phyloP scores from a whole-genome alignment of 2,797 vertebrate species.

The Stomatorhinus walkeri region DNA sequence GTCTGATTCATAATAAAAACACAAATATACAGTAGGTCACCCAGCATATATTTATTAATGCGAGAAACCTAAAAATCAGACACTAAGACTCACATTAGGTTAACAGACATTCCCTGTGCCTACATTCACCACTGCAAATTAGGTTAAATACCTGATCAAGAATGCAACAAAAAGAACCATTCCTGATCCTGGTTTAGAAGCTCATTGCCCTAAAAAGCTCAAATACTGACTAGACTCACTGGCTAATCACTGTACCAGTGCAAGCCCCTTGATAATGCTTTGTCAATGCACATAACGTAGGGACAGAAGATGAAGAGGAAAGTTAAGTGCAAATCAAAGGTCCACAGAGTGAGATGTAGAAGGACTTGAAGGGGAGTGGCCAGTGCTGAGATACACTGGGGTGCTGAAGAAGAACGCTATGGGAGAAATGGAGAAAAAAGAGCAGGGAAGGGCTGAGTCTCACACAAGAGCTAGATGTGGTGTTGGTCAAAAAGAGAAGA shows the following conservation, averaged over 20 bases:
- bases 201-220: background rate
- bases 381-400: background rate
- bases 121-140: background rate
- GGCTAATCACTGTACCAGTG: slow-evolving; percentile 14
- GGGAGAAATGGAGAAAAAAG: background rate
- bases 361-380: background rate
- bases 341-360: background rate
- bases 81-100: background rate
- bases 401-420: background rate
- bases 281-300: background rate
- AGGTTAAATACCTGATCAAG: background rate
- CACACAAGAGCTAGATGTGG: background rate
- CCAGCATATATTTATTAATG: background rate
- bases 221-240: background rate
- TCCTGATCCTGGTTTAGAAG: background rate
- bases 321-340: slow-evolving; percentile 18
- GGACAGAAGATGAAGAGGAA: background rate
- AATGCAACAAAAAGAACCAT: background rate
- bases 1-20: background rate
- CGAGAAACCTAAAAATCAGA: background rate
- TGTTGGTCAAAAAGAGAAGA: background rate
- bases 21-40: background rate
- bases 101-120: background rate
- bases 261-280: slow-evolving; percentile 1
- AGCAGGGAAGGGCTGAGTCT: background rate